Percentiles rank a stretch among this genome's conserved stretches.
These are phyloP conservation scores for Saccostrea glomerata DNA, from an alignment of 1,140 invertebrate genomes.

Conservation along the genomic window DNA sequence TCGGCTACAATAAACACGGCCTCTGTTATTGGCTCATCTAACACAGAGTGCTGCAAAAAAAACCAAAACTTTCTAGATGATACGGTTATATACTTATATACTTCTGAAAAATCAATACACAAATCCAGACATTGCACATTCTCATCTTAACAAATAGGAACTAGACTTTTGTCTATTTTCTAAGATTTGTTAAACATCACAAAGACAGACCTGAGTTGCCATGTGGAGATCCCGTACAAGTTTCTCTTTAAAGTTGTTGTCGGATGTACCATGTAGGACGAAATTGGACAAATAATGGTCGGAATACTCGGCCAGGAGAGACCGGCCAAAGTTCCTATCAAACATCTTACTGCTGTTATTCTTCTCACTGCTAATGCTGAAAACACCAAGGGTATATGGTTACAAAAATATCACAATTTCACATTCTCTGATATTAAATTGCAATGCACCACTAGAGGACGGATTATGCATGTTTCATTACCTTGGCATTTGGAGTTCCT, in stretches of 20 bases:
- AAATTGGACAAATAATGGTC: conserved; percentile 89
- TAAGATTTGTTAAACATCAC: not conserved
- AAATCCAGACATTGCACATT: not conserved
- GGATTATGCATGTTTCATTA: conserved; percentile 44
- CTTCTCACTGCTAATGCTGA: conserved; percentile 53
- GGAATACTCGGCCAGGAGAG: conserved; percentile 84
- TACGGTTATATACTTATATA: no score
- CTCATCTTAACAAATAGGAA: not conserved
- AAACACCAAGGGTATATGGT: not conserved
- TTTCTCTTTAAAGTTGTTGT: conserved; percentile 77
- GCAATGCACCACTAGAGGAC: not conserved
- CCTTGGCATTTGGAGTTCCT: conserved; percentile 73
- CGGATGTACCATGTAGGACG: conserved; percentile 84
- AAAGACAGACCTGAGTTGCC: conserved; percentile 79
- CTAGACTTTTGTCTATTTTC: not conserved
- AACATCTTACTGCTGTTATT: conserved; percentile 66
- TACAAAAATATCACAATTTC: not conserved
- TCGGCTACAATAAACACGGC: conserved; percentile 91
- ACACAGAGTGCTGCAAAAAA: conserved; percentile 78
- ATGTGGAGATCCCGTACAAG: conserved; percentile 80
- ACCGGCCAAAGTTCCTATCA: conserved; percentile 79
- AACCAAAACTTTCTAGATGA: not conserved
- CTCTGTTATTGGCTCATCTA: conserved; percentile 87
- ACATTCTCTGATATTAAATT: not conserved
- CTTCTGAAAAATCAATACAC: not conserved